A percentile compares a stretch with the other conserved stretches of the same genome.
phyloP scores from a whole-genome alignment of 2,113 vertebrate genomes.

The Pyxicephalus adspersus region DNA sequence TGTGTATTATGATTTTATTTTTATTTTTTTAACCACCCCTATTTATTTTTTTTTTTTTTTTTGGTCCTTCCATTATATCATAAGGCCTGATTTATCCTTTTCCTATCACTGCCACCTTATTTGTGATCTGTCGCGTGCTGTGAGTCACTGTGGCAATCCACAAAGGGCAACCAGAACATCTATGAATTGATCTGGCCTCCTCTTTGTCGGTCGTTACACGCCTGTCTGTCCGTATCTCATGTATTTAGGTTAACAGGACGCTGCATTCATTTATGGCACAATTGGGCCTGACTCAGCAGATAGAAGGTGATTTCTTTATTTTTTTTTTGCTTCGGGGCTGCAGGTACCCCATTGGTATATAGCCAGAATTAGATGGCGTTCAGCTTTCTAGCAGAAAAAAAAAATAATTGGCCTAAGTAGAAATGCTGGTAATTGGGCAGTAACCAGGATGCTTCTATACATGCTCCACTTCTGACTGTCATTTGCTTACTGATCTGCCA shows the following conservation, averaged over 20 bases:
- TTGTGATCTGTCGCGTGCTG: too few relatives aligned
- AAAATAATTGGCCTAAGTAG: neutral
- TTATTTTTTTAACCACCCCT: too few relatives aligned
- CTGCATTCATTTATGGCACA: neutral
- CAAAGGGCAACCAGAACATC: neutral
- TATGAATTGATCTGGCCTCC: neutral
- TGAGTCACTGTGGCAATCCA: too few relatives aligned
- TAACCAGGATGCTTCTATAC: neutral
- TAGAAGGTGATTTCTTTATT: neutral
- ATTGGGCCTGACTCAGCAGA: constrained; percentile 1
- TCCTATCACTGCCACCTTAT: too few relatives aligned
- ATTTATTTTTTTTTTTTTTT: too few relatives aligned
- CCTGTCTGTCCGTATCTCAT: neutral
- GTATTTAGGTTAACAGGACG: neutral
- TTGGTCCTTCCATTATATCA: too few relatives aligned
- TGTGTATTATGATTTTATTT: too few relatives aligned
- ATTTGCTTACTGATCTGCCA: neutral
- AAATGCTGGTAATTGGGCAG: neutral
- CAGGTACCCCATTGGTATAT: too few relatives aligned
- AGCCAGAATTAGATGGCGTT: constrained; percentile 5
- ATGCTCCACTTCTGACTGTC: neutral
- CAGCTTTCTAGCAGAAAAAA: neutral
- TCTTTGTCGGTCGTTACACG: neutral
- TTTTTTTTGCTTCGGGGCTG: neutral
- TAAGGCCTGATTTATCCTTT: too few relatives aligned